phyloP scores from a whole-genome alignment of 92 coral and sea anemone genomes.

The Bergia puertoricense region DNA sequence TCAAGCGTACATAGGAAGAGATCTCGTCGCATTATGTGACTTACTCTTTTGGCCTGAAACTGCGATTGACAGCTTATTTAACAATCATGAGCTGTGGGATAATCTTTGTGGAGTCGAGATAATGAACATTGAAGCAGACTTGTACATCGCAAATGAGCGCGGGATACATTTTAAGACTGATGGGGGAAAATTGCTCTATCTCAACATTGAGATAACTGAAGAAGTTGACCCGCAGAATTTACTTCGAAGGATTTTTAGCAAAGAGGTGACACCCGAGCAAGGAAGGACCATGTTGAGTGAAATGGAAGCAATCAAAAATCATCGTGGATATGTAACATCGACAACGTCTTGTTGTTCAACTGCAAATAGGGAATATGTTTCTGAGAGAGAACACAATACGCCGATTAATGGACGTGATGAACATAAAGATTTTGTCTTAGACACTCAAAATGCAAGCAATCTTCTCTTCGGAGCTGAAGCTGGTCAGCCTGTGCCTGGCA shows the following conservation, averaged over 20 bases:
- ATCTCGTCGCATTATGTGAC: conserved; percentile 35
- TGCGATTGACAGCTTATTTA: background rate
- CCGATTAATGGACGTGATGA: too few species aligned
- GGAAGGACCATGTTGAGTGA: background rate
- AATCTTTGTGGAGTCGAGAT: conserved; percentile 29
- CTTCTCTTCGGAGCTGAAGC: background rate
- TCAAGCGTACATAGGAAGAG: conserved; percentile 39
- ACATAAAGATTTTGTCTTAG: background rate
- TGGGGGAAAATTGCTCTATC: conserved; percentile 9
- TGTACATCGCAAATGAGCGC: conserved; percentile 31
- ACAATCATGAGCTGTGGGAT: conserved; percentile 12
- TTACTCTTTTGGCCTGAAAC: conserved; percentile 13
- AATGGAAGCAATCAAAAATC: conserved; percentile 11
- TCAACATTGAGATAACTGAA: conserved; percentile 13
- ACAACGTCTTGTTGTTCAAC: background rate
- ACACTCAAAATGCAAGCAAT: background rate
- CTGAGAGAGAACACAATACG: background rate
- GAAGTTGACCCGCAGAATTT: conserved; percentile 14
- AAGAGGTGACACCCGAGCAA: conserved; percentile 7
- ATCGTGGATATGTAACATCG: background rate
- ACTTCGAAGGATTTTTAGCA: conserved; percentile 19
- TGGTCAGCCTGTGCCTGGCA: background rate
- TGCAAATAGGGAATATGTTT: background rate
- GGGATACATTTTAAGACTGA: conserved; percentile 18
- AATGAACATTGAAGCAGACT: conserved; percentile 26